A percentile compares a stretch with the other conserved stretches of the same genome.
Evolutionary conservation across 1,140 invertebrate species (phyloP).

Genomic region (Fopius arisanus): DNA sequence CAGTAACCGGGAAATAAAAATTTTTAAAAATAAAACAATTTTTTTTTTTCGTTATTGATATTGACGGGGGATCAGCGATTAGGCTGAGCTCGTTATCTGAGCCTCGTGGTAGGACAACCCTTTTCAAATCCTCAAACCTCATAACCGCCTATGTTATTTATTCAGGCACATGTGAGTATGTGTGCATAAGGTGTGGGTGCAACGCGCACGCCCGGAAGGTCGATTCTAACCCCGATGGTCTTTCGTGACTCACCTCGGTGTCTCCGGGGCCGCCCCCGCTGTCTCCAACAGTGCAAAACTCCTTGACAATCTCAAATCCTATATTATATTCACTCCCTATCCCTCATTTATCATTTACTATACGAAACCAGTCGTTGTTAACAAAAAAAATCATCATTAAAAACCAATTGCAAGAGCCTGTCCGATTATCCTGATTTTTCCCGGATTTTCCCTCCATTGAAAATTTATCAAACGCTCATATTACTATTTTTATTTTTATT

Average conservation of each 20-base stretch:
- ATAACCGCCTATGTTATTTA: not conserved
- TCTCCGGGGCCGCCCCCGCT: slow-evolving; percentile 27
- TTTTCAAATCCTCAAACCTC: not conserved
- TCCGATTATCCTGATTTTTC: too few species aligned
- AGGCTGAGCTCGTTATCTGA: slow-evolving; percentile 30
- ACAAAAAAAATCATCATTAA: too few species aligned
- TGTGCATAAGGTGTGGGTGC: slow-evolving; percentile 3
- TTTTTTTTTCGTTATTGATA: too few species aligned
- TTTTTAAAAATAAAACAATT: too few species aligned
- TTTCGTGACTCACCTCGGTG: slow-evolving; percentile 33
- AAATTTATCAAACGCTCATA: too few species aligned
- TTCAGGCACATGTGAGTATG: slow-evolving; percentile 16
- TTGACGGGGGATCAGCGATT: too few species aligned
- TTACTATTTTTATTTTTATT: too few species aligned
- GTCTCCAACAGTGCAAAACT: slow-evolving; percentile 27
- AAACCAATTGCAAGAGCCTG: too few species aligned
- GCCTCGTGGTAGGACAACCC: slow-evolving; percentile 23
- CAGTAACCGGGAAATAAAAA: too few species aligned
- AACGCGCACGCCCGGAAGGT: slow-evolving; percentile 21
- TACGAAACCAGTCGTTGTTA: too few species aligned
- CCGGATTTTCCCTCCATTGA: too few species aligned
- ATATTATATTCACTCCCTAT: slow-evolving; percentile 27
- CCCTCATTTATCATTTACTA: too few species aligned
- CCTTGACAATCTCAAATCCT: slow-evolving; percentile 28
- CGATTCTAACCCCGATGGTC: slow-evolving; percentile 35